Base-by-base conservation (phyloP, 2,888 invertebrate species). In the Chrysopilus asiliformis region DNA sequence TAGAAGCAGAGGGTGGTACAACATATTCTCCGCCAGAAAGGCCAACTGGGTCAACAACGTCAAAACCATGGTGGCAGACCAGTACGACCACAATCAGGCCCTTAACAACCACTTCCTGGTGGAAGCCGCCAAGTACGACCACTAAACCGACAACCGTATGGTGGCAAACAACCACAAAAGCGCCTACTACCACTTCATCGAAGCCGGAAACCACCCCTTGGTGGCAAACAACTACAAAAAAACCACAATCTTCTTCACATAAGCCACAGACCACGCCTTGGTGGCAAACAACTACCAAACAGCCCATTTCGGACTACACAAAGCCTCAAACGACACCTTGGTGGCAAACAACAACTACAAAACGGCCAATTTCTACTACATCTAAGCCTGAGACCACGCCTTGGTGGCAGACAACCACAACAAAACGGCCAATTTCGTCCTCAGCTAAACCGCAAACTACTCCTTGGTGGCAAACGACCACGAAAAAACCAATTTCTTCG, bases 281-380 rank as follows among this genome's bases (percentile, higher is more conserved):
- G 35, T 42, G 42, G 42, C 34, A 33, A 10, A 12, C 28, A 35
- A 17, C 14, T 14, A 20, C n/a, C n/a, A n/a, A n/a, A n/a, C n/a
- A n/a, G n/a, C n/a, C n/a, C n/a, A n/a, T n/a, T n/a, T n/a, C n/a
- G n/a, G n/a, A n/a, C n/a, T n/a, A n/a, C n/a, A n/a, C n/a, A n/a
- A n/a, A n/a, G n/a, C n/a, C n/a, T n/a, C n/a, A n/a, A n/a, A 32
- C 32, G 43, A 41, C 38, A 43, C 38, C 24, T 42, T 55, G 55
- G 54, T 55, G 56, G 56, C 44, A 48, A 20, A 26, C 34, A 25
- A 16, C 15, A n/a, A 29, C 26, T 7, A 3, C 16, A 34, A n/a
- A 19, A 9, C 26, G 29, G n/a, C 17, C 18, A 16, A 34, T 18
- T 22, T 20, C 13, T 15, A 24, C 17, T 20, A 29, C 30, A 15